Evolutionary conservation across 1,140 invertebrate species (phyloP).

Genomic region (Zaprionus inermis): DNA sequence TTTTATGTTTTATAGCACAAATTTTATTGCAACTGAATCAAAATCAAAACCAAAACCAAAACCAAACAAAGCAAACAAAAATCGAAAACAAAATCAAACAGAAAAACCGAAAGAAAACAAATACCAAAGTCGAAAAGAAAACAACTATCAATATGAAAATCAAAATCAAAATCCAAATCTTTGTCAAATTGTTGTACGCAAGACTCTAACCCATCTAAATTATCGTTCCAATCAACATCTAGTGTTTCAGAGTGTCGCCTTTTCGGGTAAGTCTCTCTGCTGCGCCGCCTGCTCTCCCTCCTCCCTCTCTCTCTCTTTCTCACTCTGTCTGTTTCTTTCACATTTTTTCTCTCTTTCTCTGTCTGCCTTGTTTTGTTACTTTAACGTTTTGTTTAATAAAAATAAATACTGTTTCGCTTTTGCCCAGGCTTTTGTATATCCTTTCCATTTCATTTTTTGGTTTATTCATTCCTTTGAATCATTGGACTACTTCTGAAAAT

Average conservation of each 20-base stretch:
- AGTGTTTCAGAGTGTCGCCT: conserved; percentile 97
- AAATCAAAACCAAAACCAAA: conserved; percentile 6
- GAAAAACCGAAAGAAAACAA: conserved; percentile 3
- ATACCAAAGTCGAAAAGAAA: conserved; percentile 8
- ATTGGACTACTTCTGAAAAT: no score
- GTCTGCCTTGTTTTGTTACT: conserved; percentile 7
- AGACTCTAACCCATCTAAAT: conserved; percentile 82
- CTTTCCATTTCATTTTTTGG: conserved; percentile 15
- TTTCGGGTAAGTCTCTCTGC: conserved; percentile 92
- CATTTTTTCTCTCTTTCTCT: not conserved
- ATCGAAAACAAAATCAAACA: conserved; percentile 6
- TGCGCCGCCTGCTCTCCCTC: not conserved
- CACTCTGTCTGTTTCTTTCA: not conserved
- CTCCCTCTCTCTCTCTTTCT: not conserved
- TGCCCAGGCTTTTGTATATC: conserved; percentile 19
- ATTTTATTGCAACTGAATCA: conserved; percentile 15
- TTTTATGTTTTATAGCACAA: conserved; percentile 66
- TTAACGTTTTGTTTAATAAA: not conserved
- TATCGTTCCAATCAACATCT: conserved; percentile 86
- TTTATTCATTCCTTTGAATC: not conserved
- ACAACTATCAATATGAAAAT: conserved; percentile 11
- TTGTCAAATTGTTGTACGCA: conserved; percentile 81
- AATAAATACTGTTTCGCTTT: not conserved
- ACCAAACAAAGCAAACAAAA: conserved; percentile 3
- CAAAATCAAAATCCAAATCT: conserved; percentile 57